These are phyloP conservation scores for Danio tinwini DNA, from an alignment of 2,797 vertebrate species.

Conservation along the genomic window DNA sequence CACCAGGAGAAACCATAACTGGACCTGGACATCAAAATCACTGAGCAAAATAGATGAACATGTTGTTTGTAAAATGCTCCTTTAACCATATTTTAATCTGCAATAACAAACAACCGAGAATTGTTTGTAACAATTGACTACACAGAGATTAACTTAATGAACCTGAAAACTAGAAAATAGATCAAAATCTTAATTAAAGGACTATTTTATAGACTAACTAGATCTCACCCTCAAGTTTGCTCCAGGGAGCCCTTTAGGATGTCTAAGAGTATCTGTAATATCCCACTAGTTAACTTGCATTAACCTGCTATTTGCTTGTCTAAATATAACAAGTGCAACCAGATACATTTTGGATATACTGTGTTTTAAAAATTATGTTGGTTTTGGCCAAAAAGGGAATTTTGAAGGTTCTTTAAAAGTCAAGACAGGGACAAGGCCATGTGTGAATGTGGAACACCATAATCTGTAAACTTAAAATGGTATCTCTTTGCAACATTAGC, in stretches of 20 bases:
- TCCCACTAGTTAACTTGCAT: background rate
- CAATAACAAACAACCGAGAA: too few relatives aligned
- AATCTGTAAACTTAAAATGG: constrained; percentile 21
- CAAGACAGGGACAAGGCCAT: constrained; percentile 25
- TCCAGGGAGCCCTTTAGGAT: background rate
- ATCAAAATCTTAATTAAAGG: background rate
- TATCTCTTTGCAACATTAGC: constrained; percentile 15
- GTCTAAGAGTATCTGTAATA: background rate
- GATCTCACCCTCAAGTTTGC: background rate
- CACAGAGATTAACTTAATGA: background rate
- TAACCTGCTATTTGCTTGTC: background rate
- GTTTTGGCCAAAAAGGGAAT: background rate
- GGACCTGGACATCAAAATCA: background rate
- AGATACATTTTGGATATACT: background rate
- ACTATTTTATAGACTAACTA: background rate
- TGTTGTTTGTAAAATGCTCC: background rate
- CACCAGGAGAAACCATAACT: background rate
- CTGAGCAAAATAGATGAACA: background rate
- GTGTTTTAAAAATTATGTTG: background rate
- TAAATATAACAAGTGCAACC: background rate
- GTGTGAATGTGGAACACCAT: background rate
- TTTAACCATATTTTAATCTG: background rate
- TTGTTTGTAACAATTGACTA: too few relatives aligned
- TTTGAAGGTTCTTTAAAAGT: background rate
- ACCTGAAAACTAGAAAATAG: constrained; percentile 3